phyloP scores from a whole-genome alignment of 2,888 invertebrate species.

The Catocala sponsa region DNA sequence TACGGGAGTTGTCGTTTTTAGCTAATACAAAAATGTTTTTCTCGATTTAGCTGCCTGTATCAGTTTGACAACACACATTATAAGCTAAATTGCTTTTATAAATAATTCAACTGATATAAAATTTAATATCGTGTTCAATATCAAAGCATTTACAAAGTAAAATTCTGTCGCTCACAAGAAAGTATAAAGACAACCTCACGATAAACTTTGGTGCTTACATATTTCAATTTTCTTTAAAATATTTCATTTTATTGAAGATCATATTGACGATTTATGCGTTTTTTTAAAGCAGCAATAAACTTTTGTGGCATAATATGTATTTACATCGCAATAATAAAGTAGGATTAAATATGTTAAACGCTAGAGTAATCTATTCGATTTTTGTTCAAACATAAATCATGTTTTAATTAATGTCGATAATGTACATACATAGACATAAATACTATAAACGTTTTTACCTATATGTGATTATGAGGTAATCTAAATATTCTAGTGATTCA shows the following conservation, averaged over 20 bases:
- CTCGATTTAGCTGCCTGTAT: not conserved
- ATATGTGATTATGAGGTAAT: no score
- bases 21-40: not conserved
- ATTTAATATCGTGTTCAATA: conserved; percentile 8
- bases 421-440: no score
- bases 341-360: no score
- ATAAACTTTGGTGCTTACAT: conserved; percentile 1
- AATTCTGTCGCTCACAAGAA: not conserved
- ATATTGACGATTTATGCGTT: not conserved
- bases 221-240: conserved; percentile 7
- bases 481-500: no score
- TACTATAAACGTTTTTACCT: no score
- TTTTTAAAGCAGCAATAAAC: conserved; percentile 8
- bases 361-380: no score
- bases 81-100: conserved; percentile 8
- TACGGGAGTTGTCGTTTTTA: no score
- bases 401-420: no score
- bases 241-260: conserved; percentile 2
- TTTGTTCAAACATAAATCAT: no score
- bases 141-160: conserved; percentile 9
- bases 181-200: not conserved
- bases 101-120: conserved; percentile 9
- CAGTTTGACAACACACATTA: conserved; percentile 3
- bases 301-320: conserved; percentile 32
- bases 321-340: no score